These are phyloP conservation scores for Arnoldichthys spilopterus DNA, from an alignment of 2,797 vertebrate species.

Conservation along the genomic window DNA sequence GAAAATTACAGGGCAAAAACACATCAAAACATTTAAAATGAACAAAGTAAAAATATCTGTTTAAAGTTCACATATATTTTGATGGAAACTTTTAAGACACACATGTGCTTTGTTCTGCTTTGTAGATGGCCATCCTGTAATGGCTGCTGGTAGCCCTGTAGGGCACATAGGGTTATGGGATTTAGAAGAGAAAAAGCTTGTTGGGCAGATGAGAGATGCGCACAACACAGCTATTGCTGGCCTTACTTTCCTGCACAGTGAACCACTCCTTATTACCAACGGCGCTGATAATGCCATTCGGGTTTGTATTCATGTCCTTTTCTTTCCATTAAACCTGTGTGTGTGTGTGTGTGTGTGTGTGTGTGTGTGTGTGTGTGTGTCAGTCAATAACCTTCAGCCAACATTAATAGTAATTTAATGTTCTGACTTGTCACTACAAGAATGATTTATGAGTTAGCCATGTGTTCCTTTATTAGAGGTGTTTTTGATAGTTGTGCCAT, in stretches of 20 bases:
- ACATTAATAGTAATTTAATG: too few relatives aligned
- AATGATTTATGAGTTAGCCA: not conserved
- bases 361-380: too few relatives aligned
- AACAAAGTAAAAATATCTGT: too few relatives aligned
- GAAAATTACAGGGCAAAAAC: too few relatives aligned
- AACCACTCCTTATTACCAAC: slow-evolving; percentile 91
- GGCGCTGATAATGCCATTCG: slow-evolving; percentile 91
- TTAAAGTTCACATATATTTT: too few relatives aligned
- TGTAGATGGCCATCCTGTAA: slow-evolving; percentile 88
- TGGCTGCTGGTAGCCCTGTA: slow-evolving; percentile 91
- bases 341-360: too few relatives aligned
- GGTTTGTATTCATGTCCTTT: slow-evolving; percentile 68
- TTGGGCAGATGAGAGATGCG: slow-evolving; percentile 87
- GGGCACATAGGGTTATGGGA: slow-evolving; percentile 96
- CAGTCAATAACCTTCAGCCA: too few relatives aligned
- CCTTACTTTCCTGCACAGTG: slow-evolving; percentile 88
- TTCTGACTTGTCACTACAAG: too few relatives aligned
- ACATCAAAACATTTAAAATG: too few relatives aligned
- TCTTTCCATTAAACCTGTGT: not conserved
- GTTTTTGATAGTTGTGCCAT: slow-evolving; percentile 1
- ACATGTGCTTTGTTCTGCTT: too few relatives aligned
- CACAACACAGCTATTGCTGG: slow-evolving; percentile 89
- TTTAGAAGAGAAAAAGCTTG: slow-evolving; percentile 87
- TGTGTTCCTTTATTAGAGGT: not conserved
- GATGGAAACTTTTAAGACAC: too few relatives aligned